Evolutionary conservation across 2,888 invertebrate species (phyloP).

Genomic region (Ochropleura leucogaster): DNA sequence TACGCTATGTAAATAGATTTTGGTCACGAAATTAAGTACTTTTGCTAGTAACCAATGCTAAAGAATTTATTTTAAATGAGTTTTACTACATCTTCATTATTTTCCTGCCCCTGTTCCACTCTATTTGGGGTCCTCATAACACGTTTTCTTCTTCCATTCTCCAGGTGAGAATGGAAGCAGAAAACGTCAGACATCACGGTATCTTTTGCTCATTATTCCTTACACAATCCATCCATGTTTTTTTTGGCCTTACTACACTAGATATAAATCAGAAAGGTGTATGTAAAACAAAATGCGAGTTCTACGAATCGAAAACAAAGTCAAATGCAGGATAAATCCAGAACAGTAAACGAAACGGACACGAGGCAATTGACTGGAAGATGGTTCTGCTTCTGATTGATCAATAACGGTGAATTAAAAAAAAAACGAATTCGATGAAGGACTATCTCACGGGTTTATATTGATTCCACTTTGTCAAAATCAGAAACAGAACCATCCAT

Average conservation of each 20-base stretch:
- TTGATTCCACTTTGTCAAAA: constrained; percentile 55
- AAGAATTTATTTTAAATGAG: constrained; percentile 3
- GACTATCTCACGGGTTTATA: constrained; percentile 42
- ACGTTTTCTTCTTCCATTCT: no score
- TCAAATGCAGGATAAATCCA: constrained; percentile 7
- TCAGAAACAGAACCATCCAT: no score
- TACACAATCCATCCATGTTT: no score
- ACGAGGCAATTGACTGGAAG: constrained; percentile 31
- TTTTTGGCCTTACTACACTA: not conserved
- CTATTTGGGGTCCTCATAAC: no score
- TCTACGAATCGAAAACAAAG: constrained; percentile 1
- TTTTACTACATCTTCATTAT: not conserved
- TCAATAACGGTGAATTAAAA: constrained; percentile 13
- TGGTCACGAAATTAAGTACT: constrained; percentile 44
- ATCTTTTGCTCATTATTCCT: no score
- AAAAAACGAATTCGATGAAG: not conserved
- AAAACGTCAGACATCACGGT: no score
- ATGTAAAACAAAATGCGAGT: not conserved
- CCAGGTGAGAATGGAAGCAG: no score
- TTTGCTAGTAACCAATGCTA: constrained; percentile 27
- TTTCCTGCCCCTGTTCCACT: no score
- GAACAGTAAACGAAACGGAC: constrained; percentile 16
- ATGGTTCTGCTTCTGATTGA: constrained; percentile 17
- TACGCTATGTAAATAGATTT: constrained; percentile 47
- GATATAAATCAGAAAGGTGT: constrained; percentile 8